A percentile compares a stretch with the other conserved stretches of the same genome.
phyloP scores from a whole-genome alignment of 2,888 invertebrate genomes.

The Drosophila subsilvestris region DNA sequence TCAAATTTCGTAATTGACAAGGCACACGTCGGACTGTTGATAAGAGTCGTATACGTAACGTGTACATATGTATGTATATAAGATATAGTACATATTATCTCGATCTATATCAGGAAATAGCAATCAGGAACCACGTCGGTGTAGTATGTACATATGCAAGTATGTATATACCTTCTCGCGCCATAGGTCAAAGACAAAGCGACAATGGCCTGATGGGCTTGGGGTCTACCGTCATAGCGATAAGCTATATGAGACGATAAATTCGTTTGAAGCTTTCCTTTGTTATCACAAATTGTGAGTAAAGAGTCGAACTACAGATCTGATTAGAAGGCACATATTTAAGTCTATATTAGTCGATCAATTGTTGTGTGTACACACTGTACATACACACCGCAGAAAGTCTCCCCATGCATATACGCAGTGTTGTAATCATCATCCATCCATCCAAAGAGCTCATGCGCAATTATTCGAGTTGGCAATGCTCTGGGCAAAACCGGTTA shows the following conservation, averaged over 20 bases:
- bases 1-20: constrained; percentile 20
- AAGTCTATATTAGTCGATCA: background rate
- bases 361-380: background rate
- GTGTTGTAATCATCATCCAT: constrained; percentile 36
- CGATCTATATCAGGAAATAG: constrained; percentile 18
- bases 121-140: background rate
- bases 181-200: constrained; percentile 46
- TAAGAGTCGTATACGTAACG: background rate
- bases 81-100: constrained; percentile 7
- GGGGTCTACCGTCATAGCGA: constrained; percentile 43
- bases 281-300: background rate
- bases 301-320: constrained; percentile 1
- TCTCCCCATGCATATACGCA: constrained; percentile 7
- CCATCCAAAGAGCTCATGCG: constrained; percentile 24
- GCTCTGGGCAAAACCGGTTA: constrained; percentile 38
- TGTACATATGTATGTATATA: background rate
- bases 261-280: background rate
- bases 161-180: constrained; percentile 13
- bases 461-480: constrained; percentile 30
- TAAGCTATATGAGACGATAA: constrained; percentile 33
- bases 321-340: constrained; percentile 28
- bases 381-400: background rate
- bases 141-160: background rate
- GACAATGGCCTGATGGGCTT: constrained; percentile 26
- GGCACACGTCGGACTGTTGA: constrained; percentile 14